Percentiles rank a stretch among this genome's conserved stretches.
These are phyloP conservation scores for Phaethon lepturus DNA, from an alignment of 2,113 vertebrate genomes.

Conservation along the genomic window DNA sequence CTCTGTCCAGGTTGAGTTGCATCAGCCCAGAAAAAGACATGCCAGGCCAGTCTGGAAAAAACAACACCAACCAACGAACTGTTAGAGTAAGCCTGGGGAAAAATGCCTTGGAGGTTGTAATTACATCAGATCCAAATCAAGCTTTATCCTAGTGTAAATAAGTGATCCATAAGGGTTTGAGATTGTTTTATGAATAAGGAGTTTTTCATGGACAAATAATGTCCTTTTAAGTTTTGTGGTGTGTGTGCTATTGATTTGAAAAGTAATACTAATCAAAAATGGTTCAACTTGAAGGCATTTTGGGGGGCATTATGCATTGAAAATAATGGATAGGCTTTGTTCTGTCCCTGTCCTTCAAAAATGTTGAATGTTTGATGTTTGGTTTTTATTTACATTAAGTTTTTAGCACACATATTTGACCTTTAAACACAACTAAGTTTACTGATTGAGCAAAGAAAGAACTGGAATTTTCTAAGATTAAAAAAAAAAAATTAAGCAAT, in stretches of 20 bases:
- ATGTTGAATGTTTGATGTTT: background rate
- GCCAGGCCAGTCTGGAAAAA: background rate
- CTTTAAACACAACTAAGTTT: background rate
- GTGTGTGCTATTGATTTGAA: background rate
- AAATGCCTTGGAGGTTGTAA: background rate
- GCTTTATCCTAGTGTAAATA: background rate
- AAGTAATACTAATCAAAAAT: background rate
- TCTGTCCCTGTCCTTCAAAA: background rate
- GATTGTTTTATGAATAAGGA: background rate
- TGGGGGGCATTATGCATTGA: background rate
- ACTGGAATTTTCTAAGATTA: background rate
- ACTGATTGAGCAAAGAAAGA: background rate
- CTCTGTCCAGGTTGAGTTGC: constrained; percentile 13
- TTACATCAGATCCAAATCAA: background rate
- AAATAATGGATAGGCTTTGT: background rate
- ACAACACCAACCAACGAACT: background rate
- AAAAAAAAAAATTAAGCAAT: constrained; percentile 17
- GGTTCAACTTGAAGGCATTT: background rate
- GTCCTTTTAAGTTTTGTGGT: background rate
- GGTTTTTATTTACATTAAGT: background rate
- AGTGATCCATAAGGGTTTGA: background rate
- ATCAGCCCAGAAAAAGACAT: background rate
- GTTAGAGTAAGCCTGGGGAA: background rate
- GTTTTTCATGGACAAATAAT: background rate
- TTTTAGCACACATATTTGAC: background rate